Conservation (phyloP, 2,797 vertebrate species). For the Clarias laeviceps region DNA sequence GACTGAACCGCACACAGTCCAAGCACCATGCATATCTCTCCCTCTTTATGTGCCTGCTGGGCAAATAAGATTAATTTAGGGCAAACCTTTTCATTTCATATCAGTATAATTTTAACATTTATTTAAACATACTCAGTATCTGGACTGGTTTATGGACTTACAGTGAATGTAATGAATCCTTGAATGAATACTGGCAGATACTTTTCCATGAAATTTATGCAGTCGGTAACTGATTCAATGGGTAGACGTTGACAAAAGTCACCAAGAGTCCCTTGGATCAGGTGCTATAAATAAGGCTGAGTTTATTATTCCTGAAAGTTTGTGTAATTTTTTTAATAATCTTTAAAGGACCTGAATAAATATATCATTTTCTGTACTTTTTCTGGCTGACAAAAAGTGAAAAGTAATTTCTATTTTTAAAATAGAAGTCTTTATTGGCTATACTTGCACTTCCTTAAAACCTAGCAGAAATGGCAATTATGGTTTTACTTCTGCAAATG, state of each 20-base stretch:
- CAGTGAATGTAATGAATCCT: conserved; percentile 37
- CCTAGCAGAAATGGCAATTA: background rate
- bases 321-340: too few species aligned
- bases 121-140: too few species aligned
- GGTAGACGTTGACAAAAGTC: conserved; percentile 41
- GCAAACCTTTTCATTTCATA: background rate
- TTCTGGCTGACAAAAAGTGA: too few species aligned
- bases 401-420: too few species aligned
- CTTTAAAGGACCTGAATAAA: too few species aligned
- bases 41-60: conserved; percentile 59
- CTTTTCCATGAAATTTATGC: conserved; percentile 26
- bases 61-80: background rate
- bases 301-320: background rate
- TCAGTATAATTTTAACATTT: background rate
- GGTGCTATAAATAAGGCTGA: conserved; percentile 27
- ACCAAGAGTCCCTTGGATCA: conserved; percentile 27
- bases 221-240: background rate
- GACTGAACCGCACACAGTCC: conserved; percentile 65
- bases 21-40: conserved; percentile 64
- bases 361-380: too few species aligned
- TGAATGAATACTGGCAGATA: conserved; percentile 38
- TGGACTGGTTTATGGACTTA: conserved; percentile 28
- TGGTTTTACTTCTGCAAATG: conserved; percentile 26
- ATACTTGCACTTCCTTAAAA: background rate
- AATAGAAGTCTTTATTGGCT: too few species aligned